Evolutionary conservation across 1,140 invertebrate genomes (phyloP), one percentile per base, ranked within the genome.

Genomic region (Calycopis cecrops): DNA sequence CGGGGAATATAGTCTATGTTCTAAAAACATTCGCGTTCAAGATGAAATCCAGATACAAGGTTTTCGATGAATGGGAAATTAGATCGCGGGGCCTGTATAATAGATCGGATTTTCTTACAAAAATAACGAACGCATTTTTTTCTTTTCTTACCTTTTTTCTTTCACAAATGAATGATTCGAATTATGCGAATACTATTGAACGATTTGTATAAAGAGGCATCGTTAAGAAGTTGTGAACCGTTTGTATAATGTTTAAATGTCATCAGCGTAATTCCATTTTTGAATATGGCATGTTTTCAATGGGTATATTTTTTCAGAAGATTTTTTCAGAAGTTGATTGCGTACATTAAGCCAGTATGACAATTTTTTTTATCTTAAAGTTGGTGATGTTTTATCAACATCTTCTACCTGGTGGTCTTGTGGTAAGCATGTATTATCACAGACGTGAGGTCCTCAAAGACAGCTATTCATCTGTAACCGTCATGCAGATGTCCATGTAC

Each of bases 41-140:
- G 56, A 61, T 61, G 50, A 49, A 52, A 60, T 51, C 59, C 51
- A 60, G 54, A 69, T 69, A 67, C 60, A 59, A 65, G 55, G 47
- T 53, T 63, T 50, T 62, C 60, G 60, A 66, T 69, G 62, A 63
- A 63, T 63, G 54, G 62, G 63, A 65, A 71, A 67, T 71, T 63
- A 71, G 69, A 69, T 67, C 62, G 60, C 63, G 62, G 59, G 59
- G 61, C 52, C 56, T 48, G 62, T 63, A 67, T 63, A 67, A 61
- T 63, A 59, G 62, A 63, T 67, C 56, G 56, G 40, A 67, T 67
- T 67, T 67, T 57, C 57, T 59, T 59, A 61, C 53, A 59, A 59
- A 59, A 52, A 59, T 56, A 62, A 56, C 44, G 28, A 60, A 52
- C 55, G 55, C n/a, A n/a, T n/a, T 57, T 61, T 52, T 59, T 55